A percentile compares a stretch with the other conserved stretches of the same genome.
Evolutionary conservation across 2,797 vertebrate genomes (phyloP).

Genomic region (Xenopus petersii): DNA sequence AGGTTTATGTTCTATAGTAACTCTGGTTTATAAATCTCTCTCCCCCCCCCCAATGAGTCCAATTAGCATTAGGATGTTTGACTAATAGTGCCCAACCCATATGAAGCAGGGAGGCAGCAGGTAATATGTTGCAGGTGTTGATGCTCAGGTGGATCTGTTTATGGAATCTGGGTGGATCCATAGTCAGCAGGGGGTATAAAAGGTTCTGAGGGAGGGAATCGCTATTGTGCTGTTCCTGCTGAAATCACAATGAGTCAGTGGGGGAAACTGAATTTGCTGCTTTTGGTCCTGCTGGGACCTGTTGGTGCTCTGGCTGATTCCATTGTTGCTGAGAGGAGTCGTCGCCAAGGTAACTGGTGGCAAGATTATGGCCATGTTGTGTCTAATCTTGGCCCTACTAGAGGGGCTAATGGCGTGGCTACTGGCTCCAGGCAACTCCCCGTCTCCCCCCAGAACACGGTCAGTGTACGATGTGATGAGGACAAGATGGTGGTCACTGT

Average conservation of each 20-base stretch:
- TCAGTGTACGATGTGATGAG: slow-evolving; percentile 25
- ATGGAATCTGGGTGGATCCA: too few relatives aligned
- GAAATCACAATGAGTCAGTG: slow-evolving; percentile 6
- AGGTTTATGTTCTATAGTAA: too few relatives aligned
- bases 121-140: too few relatives aligned
- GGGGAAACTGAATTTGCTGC: background rate
- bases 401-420: background rate
- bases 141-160: too few relatives aligned
- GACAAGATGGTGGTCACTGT: slow-evolving; percentile 23
- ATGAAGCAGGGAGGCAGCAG: too few relatives aligned
- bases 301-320: too few relatives aligned
- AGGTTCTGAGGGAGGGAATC: too few relatives aligned
- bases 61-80: too few relatives aligned
- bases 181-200: too few relatives aligned
- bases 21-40: too few relatives aligned
- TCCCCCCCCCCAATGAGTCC: too few relatives aligned
- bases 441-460: background rate
- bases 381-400: background rate
- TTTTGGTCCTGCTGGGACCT: background rate
- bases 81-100: too few relatives aligned
- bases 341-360: slow-evolving; percentile 4
- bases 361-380: background rate
- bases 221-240: background rate
- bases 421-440: background rate
- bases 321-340: background rate